Percentiles rank a stretch among this genome's conserved stretches.
Evolutionary conservation across 2,888 invertebrate genomes (phyloP).

Genomic region (Parnassius glacialis): DNA sequence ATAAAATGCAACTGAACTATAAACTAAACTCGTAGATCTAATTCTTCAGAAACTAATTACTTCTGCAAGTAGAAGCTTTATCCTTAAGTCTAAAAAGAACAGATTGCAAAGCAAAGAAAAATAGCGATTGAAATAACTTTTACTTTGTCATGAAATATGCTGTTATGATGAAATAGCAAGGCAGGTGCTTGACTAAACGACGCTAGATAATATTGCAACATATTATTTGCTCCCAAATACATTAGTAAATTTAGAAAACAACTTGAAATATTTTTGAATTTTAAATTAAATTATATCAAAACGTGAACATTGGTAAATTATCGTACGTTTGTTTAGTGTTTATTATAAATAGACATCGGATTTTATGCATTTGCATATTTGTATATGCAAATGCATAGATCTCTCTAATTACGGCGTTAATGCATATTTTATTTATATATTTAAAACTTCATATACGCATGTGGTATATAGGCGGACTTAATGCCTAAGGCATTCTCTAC

Average conservation of each 20-base stretch:
- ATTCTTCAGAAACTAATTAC: constrained; percentile 20
- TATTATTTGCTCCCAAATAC: background rate
- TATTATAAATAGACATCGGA: no score
- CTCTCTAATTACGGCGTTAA: no score
- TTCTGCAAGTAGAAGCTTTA: constrained; percentile 9
- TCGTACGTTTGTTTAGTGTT: no score
- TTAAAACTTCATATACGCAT: no score
- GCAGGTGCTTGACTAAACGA: background rate
- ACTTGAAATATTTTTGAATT: background rate
- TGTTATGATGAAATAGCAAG: background rate
- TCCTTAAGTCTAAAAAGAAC: constrained; percentile 3
- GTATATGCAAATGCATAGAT: no score
- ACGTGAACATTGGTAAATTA: no score
- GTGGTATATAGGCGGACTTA: no score
- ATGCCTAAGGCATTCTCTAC: no score
- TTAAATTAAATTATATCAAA: no score
- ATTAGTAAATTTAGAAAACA: no score
- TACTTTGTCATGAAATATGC: background rate
- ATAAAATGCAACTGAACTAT: constrained; percentile 10
- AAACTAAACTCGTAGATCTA: constrained; percentile 11
- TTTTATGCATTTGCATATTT: no score
- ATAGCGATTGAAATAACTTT: constrained; percentile 1
- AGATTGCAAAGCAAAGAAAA: background rate
- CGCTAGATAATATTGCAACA: background rate
- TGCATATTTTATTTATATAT: no score